Conservation (phyloP, 2,888 invertebrate genomes). For the Aromia moschata region DNA sequence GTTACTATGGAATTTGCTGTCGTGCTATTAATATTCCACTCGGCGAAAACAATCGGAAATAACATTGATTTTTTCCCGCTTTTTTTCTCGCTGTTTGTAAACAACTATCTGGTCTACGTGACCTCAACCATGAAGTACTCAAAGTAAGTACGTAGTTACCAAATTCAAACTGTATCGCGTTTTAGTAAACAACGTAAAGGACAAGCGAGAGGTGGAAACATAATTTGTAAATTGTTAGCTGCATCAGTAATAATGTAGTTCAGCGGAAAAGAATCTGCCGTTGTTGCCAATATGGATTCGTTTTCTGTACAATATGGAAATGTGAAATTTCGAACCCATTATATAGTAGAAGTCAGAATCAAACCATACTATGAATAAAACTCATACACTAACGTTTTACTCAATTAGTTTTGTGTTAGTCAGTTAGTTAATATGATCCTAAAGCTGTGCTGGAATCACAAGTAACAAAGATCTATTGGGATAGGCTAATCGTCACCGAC, state of each 20-base stretch:
- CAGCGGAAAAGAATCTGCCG: too few relatives aligned
- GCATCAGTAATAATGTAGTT: background rate
- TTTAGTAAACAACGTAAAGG: background rate
- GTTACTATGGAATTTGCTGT: background rate
- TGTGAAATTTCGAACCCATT: too few relatives aligned
- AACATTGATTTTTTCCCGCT: background rate
- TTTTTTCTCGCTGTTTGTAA: background rate
- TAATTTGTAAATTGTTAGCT: background rate
- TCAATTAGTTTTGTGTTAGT: too few relatives aligned
- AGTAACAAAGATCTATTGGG: too few relatives aligned
- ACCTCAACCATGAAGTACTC: constrained; percentile 1
- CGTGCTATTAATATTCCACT: background rate
- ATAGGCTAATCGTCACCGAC: too few relatives aligned
- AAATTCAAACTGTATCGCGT: background rate
- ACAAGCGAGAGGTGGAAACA: background rate
- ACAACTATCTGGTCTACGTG: constrained; percentile 11
- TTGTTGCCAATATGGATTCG: too few relatives aligned
- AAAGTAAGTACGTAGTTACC: background rate
- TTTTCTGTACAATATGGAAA: too few relatives aligned
- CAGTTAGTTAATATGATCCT: too few relatives aligned
- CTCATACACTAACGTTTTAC: too few relatives aligned
- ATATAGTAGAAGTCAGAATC: too few relatives aligned
- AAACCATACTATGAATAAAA: too few relatives aligned
- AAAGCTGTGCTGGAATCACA: too few relatives aligned
- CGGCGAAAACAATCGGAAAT: constrained; percentile 7